Evolutionary conservation across 2,888 invertebrate species (phyloP).

Genomic region (Frankliniella intonsa): DNA sequence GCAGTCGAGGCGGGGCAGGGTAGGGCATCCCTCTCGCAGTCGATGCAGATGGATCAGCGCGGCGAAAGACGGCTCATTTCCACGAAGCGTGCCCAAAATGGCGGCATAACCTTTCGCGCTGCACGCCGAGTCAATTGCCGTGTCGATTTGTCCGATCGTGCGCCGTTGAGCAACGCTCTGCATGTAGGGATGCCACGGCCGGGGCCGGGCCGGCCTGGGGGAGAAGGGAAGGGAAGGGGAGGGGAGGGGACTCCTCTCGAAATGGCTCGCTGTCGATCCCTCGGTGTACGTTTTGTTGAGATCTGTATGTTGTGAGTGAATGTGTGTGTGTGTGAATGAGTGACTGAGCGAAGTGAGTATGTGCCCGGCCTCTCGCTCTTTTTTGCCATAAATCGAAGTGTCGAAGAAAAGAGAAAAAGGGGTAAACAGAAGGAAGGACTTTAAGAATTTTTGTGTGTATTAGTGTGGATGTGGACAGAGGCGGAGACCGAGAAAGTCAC

Average conservation of each 20-base stretch:
- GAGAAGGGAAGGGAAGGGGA: too few species aligned
- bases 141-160: slow-evolving; percentile 10
- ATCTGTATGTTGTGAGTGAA: too few species aligned
- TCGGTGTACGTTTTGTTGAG: too few species aligned
- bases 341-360: too few species aligned
- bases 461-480: neutral
- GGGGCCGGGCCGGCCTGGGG: neutral
- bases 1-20: neutral
- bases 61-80: neutral
- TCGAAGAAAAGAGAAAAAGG: neutral
- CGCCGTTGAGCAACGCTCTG: neutral
- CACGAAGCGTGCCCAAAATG: slow-evolving; percentile 10
- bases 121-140: neutral
- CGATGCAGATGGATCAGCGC: too few species aligned
- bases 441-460: too few species aligned
- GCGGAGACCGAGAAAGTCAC: too few species aligned
- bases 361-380: too few species aligned
- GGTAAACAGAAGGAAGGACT: too few species aligned
- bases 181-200: neutral
- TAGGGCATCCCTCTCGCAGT: neutral
- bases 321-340: too few species aligned
- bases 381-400: neutral
- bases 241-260: too few species aligned
- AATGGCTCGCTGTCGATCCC: too few species aligned
- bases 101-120: slow-evolving; percentile 6